Conservation (phyloP, 2,888 invertebrate species). For the Phrixothrix hirtus region DNA sequence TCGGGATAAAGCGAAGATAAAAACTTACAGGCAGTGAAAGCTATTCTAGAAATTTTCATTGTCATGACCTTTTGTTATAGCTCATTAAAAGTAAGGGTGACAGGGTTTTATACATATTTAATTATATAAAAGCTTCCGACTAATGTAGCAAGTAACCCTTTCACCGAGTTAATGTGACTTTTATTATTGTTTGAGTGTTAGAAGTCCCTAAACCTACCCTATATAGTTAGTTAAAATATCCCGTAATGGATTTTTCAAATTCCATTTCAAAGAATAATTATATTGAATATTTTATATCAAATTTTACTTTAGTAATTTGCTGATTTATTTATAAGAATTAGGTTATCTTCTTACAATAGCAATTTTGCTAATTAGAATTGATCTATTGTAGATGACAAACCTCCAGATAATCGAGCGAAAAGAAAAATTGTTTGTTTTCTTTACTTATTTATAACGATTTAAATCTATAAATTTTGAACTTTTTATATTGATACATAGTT, state of each 20-base stretch:
- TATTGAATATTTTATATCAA: not conserved
- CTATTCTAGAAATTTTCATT: not conserved
- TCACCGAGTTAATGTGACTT: constrained; percentile 17
- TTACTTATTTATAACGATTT: not conserved
- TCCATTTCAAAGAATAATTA: not conserved
- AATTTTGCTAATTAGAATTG: too few relatives aligned
- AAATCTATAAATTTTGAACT: too few relatives aligned
- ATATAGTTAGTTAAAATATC: not conserved
- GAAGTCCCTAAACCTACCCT: constrained; percentile 4
- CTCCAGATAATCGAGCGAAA: too few relatives aligned
- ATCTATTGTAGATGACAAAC: too few relatives aligned
- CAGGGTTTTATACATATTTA: constrained; percentile 24
- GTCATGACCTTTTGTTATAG: not conserved
- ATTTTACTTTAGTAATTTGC: not conserved
- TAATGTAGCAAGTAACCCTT: constrained; percentile 23
- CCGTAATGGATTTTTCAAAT: constrained; percentile 6
- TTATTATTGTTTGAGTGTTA: constrained; percentile 24
- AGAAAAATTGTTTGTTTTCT: not conserved
- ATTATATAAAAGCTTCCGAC: constrained; percentile 22
- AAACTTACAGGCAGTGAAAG: not conserved
- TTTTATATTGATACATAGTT: too few relatives aligned
- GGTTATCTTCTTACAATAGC: too few relatives aligned
- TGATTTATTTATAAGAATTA: not conserved
- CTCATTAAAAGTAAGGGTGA: constrained; percentile 15
- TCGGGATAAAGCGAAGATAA: too few relatives aligned